phyloP scores from a whole-genome alignment of 2,888 invertebrate genomes.

The Dugesia japonica region DNA sequence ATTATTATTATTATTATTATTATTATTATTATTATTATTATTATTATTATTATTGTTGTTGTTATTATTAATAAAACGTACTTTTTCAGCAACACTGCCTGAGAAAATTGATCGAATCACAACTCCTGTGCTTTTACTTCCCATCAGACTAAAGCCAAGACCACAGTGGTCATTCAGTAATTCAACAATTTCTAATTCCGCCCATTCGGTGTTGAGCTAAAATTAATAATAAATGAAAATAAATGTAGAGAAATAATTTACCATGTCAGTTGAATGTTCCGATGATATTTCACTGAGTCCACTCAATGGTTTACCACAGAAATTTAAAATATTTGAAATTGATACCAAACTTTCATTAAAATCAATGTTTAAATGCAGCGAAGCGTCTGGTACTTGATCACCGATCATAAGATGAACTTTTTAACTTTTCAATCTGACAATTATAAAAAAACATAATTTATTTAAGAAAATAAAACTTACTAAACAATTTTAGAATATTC shows the following conservation, averaged over 20 bases:
- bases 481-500: too few species aligned
- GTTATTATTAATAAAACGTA: too few species aligned
- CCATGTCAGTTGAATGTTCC: conserved; percentile 7
- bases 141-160: conserved; percentile 93
- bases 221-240: not conserved
- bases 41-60: too few species aligned
- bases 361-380: not conserved
- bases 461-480: too few species aligned
- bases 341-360: conserved; percentile 15
- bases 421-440: not conserved
- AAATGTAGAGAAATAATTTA: not conserved
- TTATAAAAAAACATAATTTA: too few species aligned
- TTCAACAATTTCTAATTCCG: conserved; percentile 93
- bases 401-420: conserved; percentile 5
- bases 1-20: too few species aligned
- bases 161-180: conserved; percentile 91
- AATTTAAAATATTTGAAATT: conserved; percentile 20
- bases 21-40: too few species aligned
- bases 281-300: conserved; percentile 1
- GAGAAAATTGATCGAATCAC: conserved; percentile 94
- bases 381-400: conserved; percentile 15
- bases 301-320: conserved; percentile 8
- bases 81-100: conserved; percentile 86
- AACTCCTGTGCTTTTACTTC: conserved; percentile 82
- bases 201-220: conserved; percentile 93